phyloP scores from a whole-genome alignment of 2,113 vertebrate genomes.

The Phoxinus phoxinus region DNA sequence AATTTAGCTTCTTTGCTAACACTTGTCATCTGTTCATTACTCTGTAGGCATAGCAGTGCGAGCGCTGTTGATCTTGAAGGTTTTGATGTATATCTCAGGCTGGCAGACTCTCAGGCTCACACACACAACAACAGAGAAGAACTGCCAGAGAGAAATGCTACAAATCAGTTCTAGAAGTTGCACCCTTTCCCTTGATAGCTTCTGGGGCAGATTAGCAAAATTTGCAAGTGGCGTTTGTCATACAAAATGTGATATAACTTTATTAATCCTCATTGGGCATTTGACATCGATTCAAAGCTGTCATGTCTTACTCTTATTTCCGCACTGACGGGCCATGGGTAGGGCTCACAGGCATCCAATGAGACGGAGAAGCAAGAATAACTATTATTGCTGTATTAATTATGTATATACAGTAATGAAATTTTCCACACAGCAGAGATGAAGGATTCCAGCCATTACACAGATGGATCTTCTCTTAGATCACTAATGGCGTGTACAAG shows the following conservation, averaged over 20 bases:
- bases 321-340: background rate
- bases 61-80: slow-evolving; percentile 11
- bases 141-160: background rate
- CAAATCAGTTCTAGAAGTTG: slow-evolving; percentile 14
- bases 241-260: background rate
- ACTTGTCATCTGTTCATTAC: slow-evolving; percentile 56
- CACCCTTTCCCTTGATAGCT: background rate
- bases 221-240: slow-evolving; percentile 6
- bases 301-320: slow-evolving; percentile 15
- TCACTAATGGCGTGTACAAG: background rate
- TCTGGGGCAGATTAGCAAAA: background rate
- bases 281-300: background rate
- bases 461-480: slow-evolving; percentile 45
- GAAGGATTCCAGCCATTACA: slow-evolving; percentile 51
- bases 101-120: slow-evolving; percentile 25
- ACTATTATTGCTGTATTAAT: slow-evolving; percentile 57
- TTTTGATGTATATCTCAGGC: slow-evolving; percentile 48
- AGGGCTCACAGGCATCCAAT: slow-evolving; percentile 29
- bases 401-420: slow-evolving; percentile 51
- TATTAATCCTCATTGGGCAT: slow-evolving; percentile 27
- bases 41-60: slow-evolving; percentile 35
- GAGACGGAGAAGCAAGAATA: slow-evolving; percentile 45
- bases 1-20: slow-evolving; percentile 53
- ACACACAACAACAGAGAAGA: background rate
- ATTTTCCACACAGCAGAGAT: slow-evolving; percentile 50